Evolutionary conservation across 2,888 invertebrate genomes (phyloP).

Genomic region (Neoscelio sp.): DNA sequence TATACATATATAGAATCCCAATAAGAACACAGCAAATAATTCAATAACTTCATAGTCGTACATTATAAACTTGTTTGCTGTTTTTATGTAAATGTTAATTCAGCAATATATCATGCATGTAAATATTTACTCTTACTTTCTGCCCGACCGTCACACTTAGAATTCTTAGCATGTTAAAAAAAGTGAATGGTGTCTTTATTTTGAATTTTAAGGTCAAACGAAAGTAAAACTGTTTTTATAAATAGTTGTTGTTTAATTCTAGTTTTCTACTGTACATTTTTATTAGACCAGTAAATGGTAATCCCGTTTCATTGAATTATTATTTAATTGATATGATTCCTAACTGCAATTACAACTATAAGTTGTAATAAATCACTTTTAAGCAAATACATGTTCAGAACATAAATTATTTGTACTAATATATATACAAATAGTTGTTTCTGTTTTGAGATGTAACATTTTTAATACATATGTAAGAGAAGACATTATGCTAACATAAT

Average conservation of each 20-base stretch:
- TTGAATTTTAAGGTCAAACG: slow-evolving; percentile 25
- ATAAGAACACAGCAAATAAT: slow-evolving; percentile 3
- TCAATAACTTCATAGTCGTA: slow-evolving; percentile 27
- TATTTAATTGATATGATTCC: no score
- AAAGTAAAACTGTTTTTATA: slow-evolving; percentile 20
- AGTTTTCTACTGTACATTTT: no score
- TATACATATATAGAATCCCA: slow-evolving; percentile 1
- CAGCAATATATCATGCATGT: background rate
- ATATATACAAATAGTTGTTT: no score
- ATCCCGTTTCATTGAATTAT: no score
- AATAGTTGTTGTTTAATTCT: background rate
- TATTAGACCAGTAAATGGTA: no score
- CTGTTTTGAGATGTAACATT: no score
- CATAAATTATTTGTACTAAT: no score
- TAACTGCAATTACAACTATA: no score
- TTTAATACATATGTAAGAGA: no score
- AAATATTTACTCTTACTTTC: slow-evolving; percentile 17
- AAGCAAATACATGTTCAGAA: no score
- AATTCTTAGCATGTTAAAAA: slow-evolving; percentile 2
- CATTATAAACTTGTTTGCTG: slow-evolving; percentile 39
- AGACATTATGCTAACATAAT: no score
- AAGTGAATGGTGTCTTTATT: slow-evolving; percentile 24
- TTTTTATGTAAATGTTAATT: background rate
- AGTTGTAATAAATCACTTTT: no score
- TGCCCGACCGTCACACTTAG: background rate